These are phyloP conservation scores for Pachycephala philippinensis DNA, from an alignment of 2,113 vertebrate species.

Conservation along the genomic window DNA sequence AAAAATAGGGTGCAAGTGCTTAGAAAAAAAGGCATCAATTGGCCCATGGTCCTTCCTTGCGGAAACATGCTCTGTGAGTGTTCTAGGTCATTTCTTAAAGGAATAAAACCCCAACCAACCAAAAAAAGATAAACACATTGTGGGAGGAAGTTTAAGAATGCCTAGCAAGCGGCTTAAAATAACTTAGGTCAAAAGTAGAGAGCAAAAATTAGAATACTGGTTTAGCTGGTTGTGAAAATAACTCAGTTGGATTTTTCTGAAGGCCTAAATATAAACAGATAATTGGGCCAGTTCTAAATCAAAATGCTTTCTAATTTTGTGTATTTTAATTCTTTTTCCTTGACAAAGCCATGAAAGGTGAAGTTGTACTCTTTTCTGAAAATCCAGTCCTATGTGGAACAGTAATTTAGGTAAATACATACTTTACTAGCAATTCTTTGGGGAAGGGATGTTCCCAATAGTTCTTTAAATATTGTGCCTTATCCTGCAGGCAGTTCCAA, in stretches of 20 bases:
- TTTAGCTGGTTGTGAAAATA: not conserved
- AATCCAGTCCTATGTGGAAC: not conserved
- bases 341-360: not conserved
- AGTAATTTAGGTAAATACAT: not conserved
- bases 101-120: not conserved
- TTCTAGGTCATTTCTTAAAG: not conserved
- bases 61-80: not conserved
- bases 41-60: accelerated
- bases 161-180: not conserved
- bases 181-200: not conserved
- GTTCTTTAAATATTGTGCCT: conserved; percentile 3
- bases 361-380: not conserved
- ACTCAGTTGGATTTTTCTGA: not conserved
- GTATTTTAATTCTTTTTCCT: not conserved
- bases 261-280: not conserved
- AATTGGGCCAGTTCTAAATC: not conserved
- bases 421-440: conserved; percentile 13
- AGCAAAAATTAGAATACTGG: not conserved
- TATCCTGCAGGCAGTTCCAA: not conserved
- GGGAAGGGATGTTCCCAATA: not conserved
- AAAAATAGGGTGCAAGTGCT: not conserved
- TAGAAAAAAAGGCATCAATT: not conserved
- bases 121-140: not conserved
- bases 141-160: not conserved
- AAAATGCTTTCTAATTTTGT: not conserved